Base-by-base conservation (phyloP, 2,113 vertebrate genomes). In the Aegotheles bennettii region DNA sequence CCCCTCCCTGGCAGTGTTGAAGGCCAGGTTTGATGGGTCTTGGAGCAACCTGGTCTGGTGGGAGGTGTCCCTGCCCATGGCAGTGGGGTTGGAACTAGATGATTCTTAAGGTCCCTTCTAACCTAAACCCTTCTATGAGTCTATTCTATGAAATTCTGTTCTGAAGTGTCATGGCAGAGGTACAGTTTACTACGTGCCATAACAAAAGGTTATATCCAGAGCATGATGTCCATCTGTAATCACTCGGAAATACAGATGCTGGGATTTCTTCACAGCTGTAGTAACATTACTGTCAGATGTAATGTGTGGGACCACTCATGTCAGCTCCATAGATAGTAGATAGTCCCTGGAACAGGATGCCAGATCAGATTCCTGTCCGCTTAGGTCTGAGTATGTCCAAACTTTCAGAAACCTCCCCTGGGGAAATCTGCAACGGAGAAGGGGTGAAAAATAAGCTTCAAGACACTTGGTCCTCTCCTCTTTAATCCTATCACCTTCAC, bases 191-290 rank as follows among this genome's bases (percentile, higher is more conserved):
- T 74, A 59, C 42, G 20, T n/a, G 16, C 38, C 28, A 25, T 74
- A n/a, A 43, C 18, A n/a, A 78, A 90, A 90, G 87, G 68, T 94
- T 75, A 77, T 84, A 74, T 75, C 38, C 36, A 81, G 85, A 88
- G 56, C 47, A 87, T 19, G 28, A 40, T 92, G 64, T 74, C 60
- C 47, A 24, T 77, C 50, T 87, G 19, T 80, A 88, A 68, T 67
- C 56, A 93, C 35, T 43, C 60, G 92, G 64, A 96, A 94, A 92
- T 47, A 77, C 43, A 90, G 87, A 74, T 28, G 1, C 26, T 80
- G 85, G 68, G 85, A 75, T 93, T 93, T 91, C 75, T 90, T 70
- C 82, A 88, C 87, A 94, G 90, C 92, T 96, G 93, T 51, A 94
- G 70, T 88, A 95, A 86, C 73, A 94, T 81, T 64, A 48, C 71